These are phyloP conservation scores for Pollicipes pollicipes DNA, from an alignment of 1,140 invertebrate species.

Conservation along the genomic window DNA sequence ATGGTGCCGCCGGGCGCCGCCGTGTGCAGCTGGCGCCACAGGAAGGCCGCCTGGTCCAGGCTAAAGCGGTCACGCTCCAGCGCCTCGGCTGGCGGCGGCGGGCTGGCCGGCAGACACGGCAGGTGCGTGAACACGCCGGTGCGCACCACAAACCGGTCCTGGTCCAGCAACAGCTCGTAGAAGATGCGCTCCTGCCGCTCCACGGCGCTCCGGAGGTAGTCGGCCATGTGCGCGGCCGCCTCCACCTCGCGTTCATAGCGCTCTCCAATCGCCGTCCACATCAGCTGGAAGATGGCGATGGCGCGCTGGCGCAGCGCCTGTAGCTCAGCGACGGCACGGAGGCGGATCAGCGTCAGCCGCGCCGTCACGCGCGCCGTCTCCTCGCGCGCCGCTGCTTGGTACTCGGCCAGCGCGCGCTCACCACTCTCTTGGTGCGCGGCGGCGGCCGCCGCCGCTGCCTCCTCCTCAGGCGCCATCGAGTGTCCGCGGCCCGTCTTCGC, in stretches of 20 bases:
- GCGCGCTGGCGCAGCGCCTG: neutral
- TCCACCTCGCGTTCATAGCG: neutral
- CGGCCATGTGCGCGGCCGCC: neutral
- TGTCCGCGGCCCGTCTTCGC: neutral
- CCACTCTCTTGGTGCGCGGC: neutral
- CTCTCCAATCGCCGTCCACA: neutral
- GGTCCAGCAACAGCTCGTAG: neutral
- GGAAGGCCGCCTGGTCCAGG: neutral
- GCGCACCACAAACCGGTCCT: neutral
- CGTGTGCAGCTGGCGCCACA: neutral
- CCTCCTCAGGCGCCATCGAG: neutral
- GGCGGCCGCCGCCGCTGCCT: neutral
- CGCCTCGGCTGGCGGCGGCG: neutral
- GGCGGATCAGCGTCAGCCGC: neutral
- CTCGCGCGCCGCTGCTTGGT: neutral
- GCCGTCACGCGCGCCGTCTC: neutral
- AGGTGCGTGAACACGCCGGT: neutral
- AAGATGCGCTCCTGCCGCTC: neutral
- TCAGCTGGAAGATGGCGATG: neutral
- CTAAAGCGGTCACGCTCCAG: neutral
- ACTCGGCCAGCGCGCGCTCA: neutral
- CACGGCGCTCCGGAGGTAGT: neutral
- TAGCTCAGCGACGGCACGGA: neutral
- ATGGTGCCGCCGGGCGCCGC: neutral
- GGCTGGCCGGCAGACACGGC: neutral